Conservation (phyloP, 1,140 invertebrate genomes). For the Nixonia krombeini region DNA sequence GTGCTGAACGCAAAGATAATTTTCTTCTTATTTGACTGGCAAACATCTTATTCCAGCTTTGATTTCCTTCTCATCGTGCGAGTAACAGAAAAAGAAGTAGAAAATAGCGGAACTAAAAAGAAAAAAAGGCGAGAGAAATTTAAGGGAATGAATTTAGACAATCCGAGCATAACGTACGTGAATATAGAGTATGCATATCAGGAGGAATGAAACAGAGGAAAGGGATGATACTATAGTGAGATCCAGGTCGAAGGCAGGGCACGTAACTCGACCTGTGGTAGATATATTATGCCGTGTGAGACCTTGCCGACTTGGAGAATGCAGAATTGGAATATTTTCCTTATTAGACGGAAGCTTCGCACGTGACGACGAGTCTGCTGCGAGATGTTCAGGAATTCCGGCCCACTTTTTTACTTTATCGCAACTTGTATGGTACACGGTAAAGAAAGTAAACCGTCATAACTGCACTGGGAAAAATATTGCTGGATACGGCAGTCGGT, state of each 20-base stretch:
- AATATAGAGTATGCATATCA: constrained; percentile 7
- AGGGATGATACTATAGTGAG: constrained; percentile 38
- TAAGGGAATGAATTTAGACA: no score
- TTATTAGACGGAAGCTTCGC: constrained; percentile 49
- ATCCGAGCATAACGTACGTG: no score
- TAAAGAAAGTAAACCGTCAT: constrained; percentile 33
- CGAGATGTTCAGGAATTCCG: constrained; percentile 38
- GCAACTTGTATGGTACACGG: constrained; percentile 4
- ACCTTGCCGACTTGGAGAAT: constrained; percentile 46
- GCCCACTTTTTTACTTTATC: constrained; percentile 18
- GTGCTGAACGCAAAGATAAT: no score
- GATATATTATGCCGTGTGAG: constrained; percentile 44
- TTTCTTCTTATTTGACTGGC: no score
- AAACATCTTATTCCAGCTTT: no score
- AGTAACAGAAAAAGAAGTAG: no score
- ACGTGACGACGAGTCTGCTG: constrained; percentile 32
- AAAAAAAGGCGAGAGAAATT: no score
- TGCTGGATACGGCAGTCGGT: no score
- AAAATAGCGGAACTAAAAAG: no score
- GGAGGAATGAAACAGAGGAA: constrained; percentile 10
- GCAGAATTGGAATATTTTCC: constrained; percentile 57
- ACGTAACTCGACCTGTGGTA: constrained; percentile 50
- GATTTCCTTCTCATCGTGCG: no score
- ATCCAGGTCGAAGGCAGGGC: constrained; percentile 48
- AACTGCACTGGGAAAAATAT: constrained; percentile 10